These are phyloP conservation scores for Tachina lurida DNA, from an alignment of 2,888 invertebrate species.

Conservation along the genomic window DNA sequence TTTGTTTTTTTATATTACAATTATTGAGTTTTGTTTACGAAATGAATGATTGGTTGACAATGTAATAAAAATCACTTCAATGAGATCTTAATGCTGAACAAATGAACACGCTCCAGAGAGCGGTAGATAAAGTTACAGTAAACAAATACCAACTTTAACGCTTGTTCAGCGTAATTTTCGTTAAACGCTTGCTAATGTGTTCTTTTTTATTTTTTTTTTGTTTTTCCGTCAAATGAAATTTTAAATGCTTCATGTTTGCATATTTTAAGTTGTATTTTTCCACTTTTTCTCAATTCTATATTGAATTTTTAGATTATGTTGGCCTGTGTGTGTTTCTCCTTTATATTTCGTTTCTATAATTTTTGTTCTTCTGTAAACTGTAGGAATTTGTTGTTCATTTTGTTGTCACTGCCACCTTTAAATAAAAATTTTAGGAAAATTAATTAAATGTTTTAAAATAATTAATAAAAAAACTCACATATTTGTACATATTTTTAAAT, in stretches of 20 bases:
- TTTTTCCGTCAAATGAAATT: constrained; percentile 38
- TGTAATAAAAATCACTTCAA: constrained; percentile 52
- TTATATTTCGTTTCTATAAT: constrained; percentile 20
- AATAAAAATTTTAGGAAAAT: constrained; percentile 49
- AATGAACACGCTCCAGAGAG: constrained; percentile 20
- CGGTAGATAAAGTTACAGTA: constrained; percentile 30
- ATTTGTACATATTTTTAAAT: too few species aligned
- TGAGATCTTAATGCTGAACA: constrained; percentile 60
- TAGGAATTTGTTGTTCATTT: constrained; percentile 14
- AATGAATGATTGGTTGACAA: not conserved
- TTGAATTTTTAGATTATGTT: constrained; percentile 15
- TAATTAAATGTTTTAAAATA: not conserved
- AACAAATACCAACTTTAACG: constrained; percentile 45
- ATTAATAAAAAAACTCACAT: too few species aligned
- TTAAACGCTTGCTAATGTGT: not conserved
- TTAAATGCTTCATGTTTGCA: constrained; percentile 51
- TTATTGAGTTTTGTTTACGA: constrained; percentile 15
- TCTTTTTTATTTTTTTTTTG: not conserved
- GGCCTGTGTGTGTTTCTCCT: constrained; percentile 5
- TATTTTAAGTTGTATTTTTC: constrained; percentile 17
- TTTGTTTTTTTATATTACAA: not conserved
- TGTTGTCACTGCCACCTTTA: constrained; percentile 50
- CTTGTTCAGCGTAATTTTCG: constrained; percentile 45
- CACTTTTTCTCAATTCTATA: constrained; percentile 13
- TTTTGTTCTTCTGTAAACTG: constrained; percentile 14